Conservation (phyloP, 2,797 vertebrate species). For the Propithecus perrieri region DNA sequence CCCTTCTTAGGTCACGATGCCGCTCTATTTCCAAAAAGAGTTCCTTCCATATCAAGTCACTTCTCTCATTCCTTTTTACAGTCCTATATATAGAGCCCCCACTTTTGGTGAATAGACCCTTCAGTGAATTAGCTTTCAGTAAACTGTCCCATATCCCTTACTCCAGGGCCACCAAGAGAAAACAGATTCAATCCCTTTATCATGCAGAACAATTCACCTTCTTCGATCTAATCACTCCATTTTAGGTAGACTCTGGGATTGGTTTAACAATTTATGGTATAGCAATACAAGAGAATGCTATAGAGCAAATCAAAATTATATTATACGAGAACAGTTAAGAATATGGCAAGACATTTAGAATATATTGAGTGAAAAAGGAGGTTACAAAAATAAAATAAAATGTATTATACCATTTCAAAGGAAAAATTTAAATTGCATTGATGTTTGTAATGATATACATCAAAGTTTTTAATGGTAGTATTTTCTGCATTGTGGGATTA, state of each 20-base stretch:
- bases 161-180: neutral
- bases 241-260: neutral
- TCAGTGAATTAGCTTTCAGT: neutral
- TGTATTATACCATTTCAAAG: neutral
- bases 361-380: neutral
- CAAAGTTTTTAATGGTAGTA: neutral
- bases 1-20: neutral
- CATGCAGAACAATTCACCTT: neutral
- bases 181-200: neutral
- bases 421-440: neutral
- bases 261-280: neutral
- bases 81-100: neutral
- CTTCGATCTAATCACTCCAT: neutral
- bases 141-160: neutral
- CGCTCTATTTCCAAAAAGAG: neutral
- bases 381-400: conserved; percentile 5
- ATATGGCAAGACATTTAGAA: neutral
- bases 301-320: neutral
- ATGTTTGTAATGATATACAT: neutral
- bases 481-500: neutral
- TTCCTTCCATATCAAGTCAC: neutral
- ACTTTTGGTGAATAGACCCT: neutral
- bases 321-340: neutral
- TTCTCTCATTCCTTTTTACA: neutral
- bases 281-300: neutral